Conservation (phyloP, 2,888 invertebrate species). For the Bursaphelenchus okinawaensis region DNA sequence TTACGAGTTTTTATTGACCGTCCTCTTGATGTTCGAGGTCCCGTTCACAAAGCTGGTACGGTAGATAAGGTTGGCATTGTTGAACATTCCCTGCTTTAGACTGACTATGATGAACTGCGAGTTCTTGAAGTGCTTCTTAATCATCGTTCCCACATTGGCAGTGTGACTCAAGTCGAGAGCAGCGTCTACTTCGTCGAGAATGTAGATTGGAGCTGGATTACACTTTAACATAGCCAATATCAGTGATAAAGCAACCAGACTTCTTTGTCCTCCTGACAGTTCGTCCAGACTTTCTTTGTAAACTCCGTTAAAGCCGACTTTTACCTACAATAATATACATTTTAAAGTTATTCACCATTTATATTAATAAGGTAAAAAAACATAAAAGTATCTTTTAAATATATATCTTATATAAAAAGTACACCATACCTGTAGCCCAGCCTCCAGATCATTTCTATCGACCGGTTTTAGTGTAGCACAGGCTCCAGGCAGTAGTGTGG, state of each 20-base stretch:
- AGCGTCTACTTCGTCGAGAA: conserved; percentile 97
- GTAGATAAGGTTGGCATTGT: conserved; percentile 94
- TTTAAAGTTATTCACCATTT: no score
- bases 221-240: conserved; percentile 92
- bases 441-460: conserved; percentile 65
- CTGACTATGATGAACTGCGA: conserved; percentile 97
- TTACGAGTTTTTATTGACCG: conserved; percentile 19
- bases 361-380: no score
- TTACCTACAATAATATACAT: conserved; percentile 52
- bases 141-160: conserved; percentile 94
- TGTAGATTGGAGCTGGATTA: conserved; percentile 95
- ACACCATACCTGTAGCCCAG: conserved; percentile 17
- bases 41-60: conserved; percentile 90
- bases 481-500: conserved; percentile 81
- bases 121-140: conserved; percentile 78
- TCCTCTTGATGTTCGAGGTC: conserved; percentile 73
- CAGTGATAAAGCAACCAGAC: conserved; percentile 87
- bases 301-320: conserved; percentile 81
- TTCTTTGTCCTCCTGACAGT: conserved; percentile 76
- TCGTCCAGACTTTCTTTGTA: conserved; percentile 95
- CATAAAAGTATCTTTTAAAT: no score
- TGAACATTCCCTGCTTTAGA: conserved; percentile 97
- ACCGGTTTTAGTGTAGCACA: conserved; percentile 77
- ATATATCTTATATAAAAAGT: no score
- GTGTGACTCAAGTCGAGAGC: conserved; percentile 95